phyloP scores from a whole-genome alignment of 2,888 invertebrate genomes.

The Thumatha senex region DNA sequence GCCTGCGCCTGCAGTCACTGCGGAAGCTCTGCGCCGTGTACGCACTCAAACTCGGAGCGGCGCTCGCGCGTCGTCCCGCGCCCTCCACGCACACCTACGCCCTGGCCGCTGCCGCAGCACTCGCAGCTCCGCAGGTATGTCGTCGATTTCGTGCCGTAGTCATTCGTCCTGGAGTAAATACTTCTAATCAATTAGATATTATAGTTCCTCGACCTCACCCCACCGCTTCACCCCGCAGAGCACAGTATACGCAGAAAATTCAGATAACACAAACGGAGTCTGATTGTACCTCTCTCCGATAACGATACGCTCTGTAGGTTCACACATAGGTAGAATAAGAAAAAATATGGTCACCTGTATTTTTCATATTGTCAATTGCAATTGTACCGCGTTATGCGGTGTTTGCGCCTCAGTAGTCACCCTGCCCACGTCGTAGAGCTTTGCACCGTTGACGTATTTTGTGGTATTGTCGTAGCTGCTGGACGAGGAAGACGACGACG shows the following conservation, averaged over 20 bases:
- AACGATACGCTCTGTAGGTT: slow-evolving; percentile 17
- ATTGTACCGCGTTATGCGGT: slow-evolving; percentile 5
- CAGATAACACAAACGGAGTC: slow-evolving; percentile 44
- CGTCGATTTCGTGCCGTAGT: neutral
- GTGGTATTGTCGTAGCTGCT: slow-evolving; percentile 64
- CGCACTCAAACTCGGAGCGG: slow-evolving; percentile 90
- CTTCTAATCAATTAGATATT: too few species aligned
- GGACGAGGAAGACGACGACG: slow-evolving; percentile 69
- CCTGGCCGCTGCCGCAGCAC: slow-evolving; percentile 27
- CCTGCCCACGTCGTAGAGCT: slow-evolving; percentile 55
- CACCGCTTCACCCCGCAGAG: slow-evolving; percentile 53
- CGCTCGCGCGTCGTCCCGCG: slow-evolving; percentile 86
- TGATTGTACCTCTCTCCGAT: slow-evolving; percentile 35
- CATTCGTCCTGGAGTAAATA: too few species aligned
- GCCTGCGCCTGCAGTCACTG: slow-evolving; percentile 91
- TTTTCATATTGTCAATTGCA: slow-evolving; percentile 17
- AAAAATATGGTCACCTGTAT: slow-evolving; percentile 7
- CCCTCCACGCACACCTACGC: slow-evolving; percentile 41
- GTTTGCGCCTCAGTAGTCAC: neutral
- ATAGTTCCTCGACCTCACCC: slow-evolving; percentile 21
- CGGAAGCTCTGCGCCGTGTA: slow-evolving; percentile 93
- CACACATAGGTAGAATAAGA: slow-evolving; percentile 13
- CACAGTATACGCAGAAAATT: slow-evolving; percentile 46
- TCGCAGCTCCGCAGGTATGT: slow-evolving; percentile 47
- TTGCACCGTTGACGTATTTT: slow-evolving; percentile 77